Percentiles rank a stretch among this genome's conserved stretches.
phyloP scores from a whole-genome alignment of 2,888 invertebrate genomes.

The Xylota sylvarum region DNA sequence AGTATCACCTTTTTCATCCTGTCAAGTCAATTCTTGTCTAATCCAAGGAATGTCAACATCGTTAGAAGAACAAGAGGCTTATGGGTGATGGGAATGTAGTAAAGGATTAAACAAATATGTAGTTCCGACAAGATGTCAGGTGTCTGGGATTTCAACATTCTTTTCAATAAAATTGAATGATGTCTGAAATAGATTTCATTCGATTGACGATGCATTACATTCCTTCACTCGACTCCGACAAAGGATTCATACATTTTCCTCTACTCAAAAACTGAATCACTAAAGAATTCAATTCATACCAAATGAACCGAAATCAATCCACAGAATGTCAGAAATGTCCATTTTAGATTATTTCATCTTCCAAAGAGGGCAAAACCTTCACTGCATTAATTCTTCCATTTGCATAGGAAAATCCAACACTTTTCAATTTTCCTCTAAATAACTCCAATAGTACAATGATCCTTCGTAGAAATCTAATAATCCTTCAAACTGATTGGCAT shows the following conservation, averaged over 20 bases:
- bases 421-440: not conserved
- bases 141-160: too few species aligned
- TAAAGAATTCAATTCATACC: not conserved
- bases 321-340: not conserved
- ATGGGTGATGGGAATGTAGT: too few species aligned
- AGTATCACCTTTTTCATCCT: too few species aligned
- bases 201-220: not conserved
- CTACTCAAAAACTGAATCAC: not conserved
- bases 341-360: not conserved
- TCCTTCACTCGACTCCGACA: not conserved
- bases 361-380: not conserved
- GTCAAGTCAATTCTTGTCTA: too few species aligned
- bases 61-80: too few species aligned
- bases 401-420: not conserved
- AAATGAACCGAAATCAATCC: not conserved
- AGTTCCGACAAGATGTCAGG: too few species aligned
- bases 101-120: too few species aligned
- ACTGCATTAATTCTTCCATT: not conserved
- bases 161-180: too few species aligned
- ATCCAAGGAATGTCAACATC: too few species aligned
- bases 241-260: not conserved
- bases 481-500: slow-evolving; percentile 27
- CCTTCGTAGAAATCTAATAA: slow-evolving; percentile 25
- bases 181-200: too few species aligned
- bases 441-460: not conserved